Percentiles rank a stretch among this genome's conserved stretches.
These are phyloP conservation scores for Pseudorectes ferrugineus DNA, from an alignment of 2,113 vertebrate species.

Conservation along the genomic window DNA sequence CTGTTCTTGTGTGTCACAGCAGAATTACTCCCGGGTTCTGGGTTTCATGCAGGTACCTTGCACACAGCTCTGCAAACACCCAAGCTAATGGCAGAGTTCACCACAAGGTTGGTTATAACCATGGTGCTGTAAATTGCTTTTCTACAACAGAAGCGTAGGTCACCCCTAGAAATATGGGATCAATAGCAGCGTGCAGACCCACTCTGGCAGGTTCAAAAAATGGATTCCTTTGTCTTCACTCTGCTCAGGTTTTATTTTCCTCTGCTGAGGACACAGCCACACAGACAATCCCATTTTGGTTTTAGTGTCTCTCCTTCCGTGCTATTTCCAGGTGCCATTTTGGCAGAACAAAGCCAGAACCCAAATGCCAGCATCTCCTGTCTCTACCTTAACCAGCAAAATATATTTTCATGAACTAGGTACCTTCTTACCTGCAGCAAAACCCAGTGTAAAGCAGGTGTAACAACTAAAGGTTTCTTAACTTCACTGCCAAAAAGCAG, in stretches of 20 bases:
- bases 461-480: not conserved
- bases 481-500: not conserved
- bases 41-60: not conserved
- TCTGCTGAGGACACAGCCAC: not conserved
- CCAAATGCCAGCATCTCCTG: not conserved
- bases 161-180: not conserved
- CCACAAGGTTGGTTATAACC: not conserved
- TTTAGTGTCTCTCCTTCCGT: not conserved
- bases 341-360: slow-evolving; percentile 10
- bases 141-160: not conserved
- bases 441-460: not conserved
- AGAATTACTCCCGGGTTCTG: not conserved
- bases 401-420: not conserved
- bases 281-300: not conserved
- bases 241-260: not conserved
- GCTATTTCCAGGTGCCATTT: not conserved
- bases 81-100: not conserved
- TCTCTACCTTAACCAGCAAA: not conserved
- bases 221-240: slow-evolving; percentile 10
- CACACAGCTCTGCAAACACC: not conserved
- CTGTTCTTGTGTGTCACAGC: not conserved
- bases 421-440: not conserved
- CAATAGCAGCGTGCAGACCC: not conserved
- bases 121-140: not conserved
- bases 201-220: not conserved